Evolutionary conservation across 2,113 vertebrate genomes (phyloP), one percentile per base, ranked within the genome.

Genomic region (Halichoeres trimaculatus): DNA sequence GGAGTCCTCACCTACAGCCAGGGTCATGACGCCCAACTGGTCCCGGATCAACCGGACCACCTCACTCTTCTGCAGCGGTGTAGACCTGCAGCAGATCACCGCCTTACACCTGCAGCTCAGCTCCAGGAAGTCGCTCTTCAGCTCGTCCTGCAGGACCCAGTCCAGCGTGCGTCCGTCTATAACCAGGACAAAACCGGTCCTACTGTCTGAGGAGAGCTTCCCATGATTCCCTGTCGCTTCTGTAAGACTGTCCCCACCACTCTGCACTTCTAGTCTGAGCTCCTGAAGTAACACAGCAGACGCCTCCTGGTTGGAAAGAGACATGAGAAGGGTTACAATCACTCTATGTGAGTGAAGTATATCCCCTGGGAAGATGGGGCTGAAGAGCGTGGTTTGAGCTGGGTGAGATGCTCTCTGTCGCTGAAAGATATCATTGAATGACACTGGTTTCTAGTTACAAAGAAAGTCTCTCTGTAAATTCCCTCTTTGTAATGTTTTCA

Each of bases 61-160:
- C 85, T 93, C 90, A 81, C 96, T 96, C 90, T 99, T 99, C 89
- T 99, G 97, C 19, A 97, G 93, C 0, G 98, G 97, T 0, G 96
- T 98, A 67, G 87, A 93, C 5, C 96, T 91, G 86, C 98, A 99
- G 88, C 98, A 99, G n/a, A 99, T 85, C 60, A 99, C 95, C 0
- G 95, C 93, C 10, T 87, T 94, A 83, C 96, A 98, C 23, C 71
- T 83, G 34, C 38, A 78, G 0, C 93, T 90, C 70, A 99, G 74
- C 14, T 91, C 93, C 83, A 99, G 82, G 36, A 99, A 95, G 58
- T 91, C 90, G 16, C 77, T 63, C 83, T 95, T 91, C 60, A 97
- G 91, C 1, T 95, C 93, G 0, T 93, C 94, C 74, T 96, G 93
- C 19, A 97, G 91, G 40, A 96, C 90, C 78, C 92, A 24, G 19